Conservation (phyloP, 2,888 invertebrate species). For the Calameuta pallipes region DNA sequence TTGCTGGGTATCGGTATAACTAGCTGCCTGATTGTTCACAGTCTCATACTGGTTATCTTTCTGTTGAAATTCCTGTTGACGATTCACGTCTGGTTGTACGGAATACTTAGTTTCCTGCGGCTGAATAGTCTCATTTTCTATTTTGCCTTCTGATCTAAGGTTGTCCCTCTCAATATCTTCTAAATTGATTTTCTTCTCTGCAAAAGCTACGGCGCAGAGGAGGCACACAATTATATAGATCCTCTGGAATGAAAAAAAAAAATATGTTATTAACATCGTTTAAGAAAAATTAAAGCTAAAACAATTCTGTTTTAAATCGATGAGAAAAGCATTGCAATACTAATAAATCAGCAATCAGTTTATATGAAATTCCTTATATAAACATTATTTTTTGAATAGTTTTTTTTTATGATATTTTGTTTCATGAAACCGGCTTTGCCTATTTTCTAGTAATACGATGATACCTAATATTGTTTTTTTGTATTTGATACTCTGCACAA, state of each 20-base stretch:
- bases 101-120: conserved; percentile 42
- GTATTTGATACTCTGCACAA: too few species aligned
- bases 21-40: conserved; percentile 27
- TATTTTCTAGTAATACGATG: too few species aligned
- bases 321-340: not conserved
- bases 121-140: conserved; percentile 39
- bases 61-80: conserved; percentile 32
- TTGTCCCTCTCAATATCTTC: conserved; percentile 83
- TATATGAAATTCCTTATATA: not conserved
- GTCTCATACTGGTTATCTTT: conserved; percentile 42
- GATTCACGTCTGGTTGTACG: conserved; percentile 37
- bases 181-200: conserved; percentile 75
- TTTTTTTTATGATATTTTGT: too few species aligned
- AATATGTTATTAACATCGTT: not conserved
- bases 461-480: too few species aligned
- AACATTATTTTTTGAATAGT: too few species aligned
- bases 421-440: too few species aligned
- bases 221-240: conserved; percentile 40
- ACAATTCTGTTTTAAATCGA: not conserved
- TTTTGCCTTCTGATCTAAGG: conserved; percentile 71
- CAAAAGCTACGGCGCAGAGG: conserved; percentile 48
- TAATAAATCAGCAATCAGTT: not conserved
- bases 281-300: conserved; percentile 24
- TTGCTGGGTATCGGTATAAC: conserved; percentile 26
- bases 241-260: conserved; percentile 38